A percentile compares a stretch with the other conserved stretches of the same genome.
Conservation (phyloP, 1,140 invertebrate genomes). For the Gryllus bimaculatus region DNA sequence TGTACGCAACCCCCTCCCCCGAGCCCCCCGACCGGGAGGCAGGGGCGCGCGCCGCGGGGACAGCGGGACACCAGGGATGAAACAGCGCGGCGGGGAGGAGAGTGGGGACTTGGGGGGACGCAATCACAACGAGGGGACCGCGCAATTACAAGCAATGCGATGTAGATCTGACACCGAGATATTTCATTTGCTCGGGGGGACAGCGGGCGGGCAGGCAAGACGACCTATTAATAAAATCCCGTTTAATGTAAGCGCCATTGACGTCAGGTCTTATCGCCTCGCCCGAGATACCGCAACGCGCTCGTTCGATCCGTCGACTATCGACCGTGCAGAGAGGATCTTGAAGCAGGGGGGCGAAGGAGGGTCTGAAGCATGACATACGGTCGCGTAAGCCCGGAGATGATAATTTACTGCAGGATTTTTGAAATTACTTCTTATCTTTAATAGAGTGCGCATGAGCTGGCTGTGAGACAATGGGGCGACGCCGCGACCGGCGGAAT, state of each 20-base stretch:
- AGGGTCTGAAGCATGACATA: neutral
- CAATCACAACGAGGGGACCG: neutral
- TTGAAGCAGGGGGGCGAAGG: no score
- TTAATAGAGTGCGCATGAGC: conserved; percentile 1
- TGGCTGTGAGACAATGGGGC: neutral
- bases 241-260: neutral
- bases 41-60: no score
- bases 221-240: conserved; percentile 4
- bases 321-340: neutral
- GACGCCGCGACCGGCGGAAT: neutral
- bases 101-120: neutral
- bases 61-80: no score
- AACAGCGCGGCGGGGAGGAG: neutral
- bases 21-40: no score
- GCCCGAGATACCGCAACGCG: neutral
- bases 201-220: neutral
- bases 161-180: conserved; percentile 3
- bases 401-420: neutral
- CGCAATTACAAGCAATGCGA: neutral
- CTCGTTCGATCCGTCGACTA: neutral
- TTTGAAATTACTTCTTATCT: neutral
- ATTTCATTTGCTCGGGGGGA: neutral
- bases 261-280: neutral
- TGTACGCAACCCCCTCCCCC: neutral
- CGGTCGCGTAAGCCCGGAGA: neutral